Evolutionary conservation across 2,797 vertebrate genomes (phyloP).

Genomic region (Percopsis omiscomaycus): DNA sequence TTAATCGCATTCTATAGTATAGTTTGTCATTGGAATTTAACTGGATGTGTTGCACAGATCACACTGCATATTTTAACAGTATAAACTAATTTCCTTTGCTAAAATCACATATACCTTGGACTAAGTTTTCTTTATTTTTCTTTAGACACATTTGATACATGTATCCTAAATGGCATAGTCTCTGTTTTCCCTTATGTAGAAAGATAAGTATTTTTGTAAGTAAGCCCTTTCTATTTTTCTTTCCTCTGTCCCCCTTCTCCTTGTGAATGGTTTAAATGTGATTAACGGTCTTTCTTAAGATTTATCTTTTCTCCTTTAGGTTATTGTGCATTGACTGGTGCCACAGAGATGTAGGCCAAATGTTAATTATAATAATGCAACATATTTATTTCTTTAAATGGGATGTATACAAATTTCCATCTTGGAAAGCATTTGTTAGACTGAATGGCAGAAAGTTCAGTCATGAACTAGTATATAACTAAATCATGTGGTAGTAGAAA

Average conservation of each 20-base stretch:
- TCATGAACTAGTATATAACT: too few species aligned
- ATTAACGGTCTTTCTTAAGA: constrained; percentile 99
- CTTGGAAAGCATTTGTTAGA: constrained; percentile 8
- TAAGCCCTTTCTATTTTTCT: constrained; percentile 92
- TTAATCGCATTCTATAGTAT: constrained; percentile 80
- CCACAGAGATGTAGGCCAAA: constrained; percentile 99
- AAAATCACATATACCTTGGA: constrained; percentile 66
- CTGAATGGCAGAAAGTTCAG: background rate
- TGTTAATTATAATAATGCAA: constrained; percentile 73
- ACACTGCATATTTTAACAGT: constrained; percentile 60
- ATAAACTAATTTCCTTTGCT: constrained; percentile 55
- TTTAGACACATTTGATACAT: constrained; percentile 77
- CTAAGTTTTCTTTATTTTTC: constrained; percentile 91
- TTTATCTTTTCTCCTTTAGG: constrained; percentile 98
- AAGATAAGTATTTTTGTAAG: constrained; percentile 94
- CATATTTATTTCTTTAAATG: constrained; percentile 75
- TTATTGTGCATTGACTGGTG: constrained; percentile 88
- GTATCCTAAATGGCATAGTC: constrained; percentile 84
- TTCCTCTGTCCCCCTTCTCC: constrained; percentile 84
- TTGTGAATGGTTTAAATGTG: constrained; percentile 96
- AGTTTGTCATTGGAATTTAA: constrained; percentile 97
- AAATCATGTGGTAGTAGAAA: too few species aligned
- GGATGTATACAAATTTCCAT: constrained; percentile 87
- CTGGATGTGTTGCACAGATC: constrained; percentile 68
- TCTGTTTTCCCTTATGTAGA: constrained; percentile 88